Percentiles rank a stretch among this genome's conserved stretches.
Evolutionary conservation across 2,797 vertebrate genomes (phyloP).

Genomic region (Sternarchorhynchus goeldii): DNA sequence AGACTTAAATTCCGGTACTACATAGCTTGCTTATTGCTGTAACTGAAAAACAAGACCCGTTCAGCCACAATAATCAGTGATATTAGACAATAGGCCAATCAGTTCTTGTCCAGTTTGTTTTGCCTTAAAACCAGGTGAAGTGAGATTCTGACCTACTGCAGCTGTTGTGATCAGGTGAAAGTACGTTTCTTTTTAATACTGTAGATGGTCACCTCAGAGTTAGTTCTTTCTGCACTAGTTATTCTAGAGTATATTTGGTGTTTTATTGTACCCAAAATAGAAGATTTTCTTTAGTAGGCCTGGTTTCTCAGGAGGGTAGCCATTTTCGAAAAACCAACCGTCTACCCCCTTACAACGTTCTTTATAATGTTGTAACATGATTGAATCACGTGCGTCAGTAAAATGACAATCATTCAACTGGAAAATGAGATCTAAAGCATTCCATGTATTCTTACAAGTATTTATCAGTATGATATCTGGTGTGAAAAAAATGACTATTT

Average conservation of each 20-base stretch:
- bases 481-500: conserved; percentile 61
- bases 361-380: conserved; percentile 45
- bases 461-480: conserved; percentile 58
- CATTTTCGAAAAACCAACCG: background rate
- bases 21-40: conserved; percentile 46
- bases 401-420: conserved; percentile 58
- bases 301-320: conserved; percentile 17
- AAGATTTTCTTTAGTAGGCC: conserved; percentile 44
- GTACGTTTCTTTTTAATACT: conserved; percentile 14
- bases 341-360: conserved; percentile 37
- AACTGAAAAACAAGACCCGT: conserved; percentile 17
- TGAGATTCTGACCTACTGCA: conserved; percentile 2
- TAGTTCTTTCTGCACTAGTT: conserved; percentile 38
- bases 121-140: conserved; percentile 45
- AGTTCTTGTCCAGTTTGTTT: conserved; percentile 48
- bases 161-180: conserved; percentile 2
- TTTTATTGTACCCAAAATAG: conserved; percentile 64
- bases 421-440: conserved; percentile 51
- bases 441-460: conserved; percentile 55
- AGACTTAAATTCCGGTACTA: conserved; percentile 44
- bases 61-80: conserved; percentile 2
- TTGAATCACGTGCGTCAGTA: conserved; percentile 49
- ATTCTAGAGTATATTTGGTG: conserved; percentile 56
- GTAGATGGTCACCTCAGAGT: conserved; percentile 18
- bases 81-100: conserved; percentile 4